phyloP scores from a whole-genome alignment of 2,888 invertebrate species.

The Junonia oenone region DNA sequence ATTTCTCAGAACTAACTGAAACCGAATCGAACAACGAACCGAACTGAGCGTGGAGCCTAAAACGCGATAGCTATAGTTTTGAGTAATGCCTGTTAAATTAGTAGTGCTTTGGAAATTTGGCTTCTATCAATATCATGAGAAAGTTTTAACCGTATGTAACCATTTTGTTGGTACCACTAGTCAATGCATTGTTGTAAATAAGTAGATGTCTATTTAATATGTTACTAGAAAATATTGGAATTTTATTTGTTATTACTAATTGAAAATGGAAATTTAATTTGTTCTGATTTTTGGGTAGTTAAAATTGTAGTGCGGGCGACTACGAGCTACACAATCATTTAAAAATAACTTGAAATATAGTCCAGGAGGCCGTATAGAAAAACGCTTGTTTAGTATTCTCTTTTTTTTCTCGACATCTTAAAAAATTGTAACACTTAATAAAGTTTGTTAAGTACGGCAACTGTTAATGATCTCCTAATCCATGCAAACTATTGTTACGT shows the following conservation, averaged over 20 bases:
- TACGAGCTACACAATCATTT: background rate
- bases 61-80: no score
- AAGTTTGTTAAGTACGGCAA: background rate
- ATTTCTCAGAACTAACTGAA: no score
- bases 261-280: no score
- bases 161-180: conserved; percentile 9
- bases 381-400: conserved; percentile 18
- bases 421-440: background rate
- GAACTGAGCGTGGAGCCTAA: no score
- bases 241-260: no score
- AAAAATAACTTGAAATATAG: background rate
- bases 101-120: background rate
- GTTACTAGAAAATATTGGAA: background rate
- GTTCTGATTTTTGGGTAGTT: background rate
- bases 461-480: background rate
- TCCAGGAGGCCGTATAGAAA: conserved; percentile 13
- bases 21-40: no score
- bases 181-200: conserved; percentile 6
- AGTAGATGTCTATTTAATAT: background rate
- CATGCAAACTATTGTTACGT: background rate
- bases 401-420: background rate
- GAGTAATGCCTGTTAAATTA: no score
- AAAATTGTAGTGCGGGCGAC: background rate
- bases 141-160: background rate
- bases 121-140: background rate